A percentile compares a stretch with the other conserved stretches of the same genome.
Conservation (phyloP, 2,888 invertebrate species). For the Dasysyrphus tricinctus region DNA sequence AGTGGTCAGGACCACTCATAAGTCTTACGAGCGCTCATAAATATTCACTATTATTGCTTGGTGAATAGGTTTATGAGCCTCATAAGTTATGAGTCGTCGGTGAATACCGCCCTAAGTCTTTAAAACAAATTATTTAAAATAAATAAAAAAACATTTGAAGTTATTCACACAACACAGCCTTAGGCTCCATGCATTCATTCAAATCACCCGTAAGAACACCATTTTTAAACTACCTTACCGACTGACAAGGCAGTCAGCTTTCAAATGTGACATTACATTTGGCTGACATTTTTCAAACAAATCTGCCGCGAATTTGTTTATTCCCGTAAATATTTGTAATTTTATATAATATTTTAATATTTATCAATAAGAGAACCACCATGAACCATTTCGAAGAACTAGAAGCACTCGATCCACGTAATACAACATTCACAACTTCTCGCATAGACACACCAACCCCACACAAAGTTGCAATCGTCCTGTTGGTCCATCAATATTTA, state of each 20-base stretch:
- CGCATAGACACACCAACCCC: constrained; percentile 87
- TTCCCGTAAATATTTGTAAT: neutral
- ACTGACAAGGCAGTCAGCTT: neutral
- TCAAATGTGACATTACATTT: constrained; percentile 38
- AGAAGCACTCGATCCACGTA: constrained; percentile 80
- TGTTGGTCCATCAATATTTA: constrained; percentile 90
- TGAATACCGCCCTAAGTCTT: too few species aligned
- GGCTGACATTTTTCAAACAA: constrained; percentile 29
- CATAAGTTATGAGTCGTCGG: too few species aligned
- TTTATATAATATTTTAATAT: neutral
- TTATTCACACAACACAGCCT: too few species aligned
- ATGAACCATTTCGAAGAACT: constrained; percentile 82
- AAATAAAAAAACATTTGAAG: too few species aligned
- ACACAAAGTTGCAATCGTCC: constrained; percentile 90
- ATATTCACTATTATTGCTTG: too few species aligned
- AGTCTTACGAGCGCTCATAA: too few species aligned
- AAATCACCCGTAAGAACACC: constrained; percentile 18
- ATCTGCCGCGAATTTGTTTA: constrained; percentile 47
- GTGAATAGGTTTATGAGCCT: too few species aligned
- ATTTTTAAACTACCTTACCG: constrained; percentile 2
- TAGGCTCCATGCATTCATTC: too few species aligned
- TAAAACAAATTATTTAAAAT: too few species aligned
- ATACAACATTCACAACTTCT: constrained; percentile 78
- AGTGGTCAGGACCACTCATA: too few species aligned
- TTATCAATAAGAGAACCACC: neutral